phyloP scores from a whole-genome alignment of 92 coral and sea anemone species.

The Pocillopora grandis region DNA sequence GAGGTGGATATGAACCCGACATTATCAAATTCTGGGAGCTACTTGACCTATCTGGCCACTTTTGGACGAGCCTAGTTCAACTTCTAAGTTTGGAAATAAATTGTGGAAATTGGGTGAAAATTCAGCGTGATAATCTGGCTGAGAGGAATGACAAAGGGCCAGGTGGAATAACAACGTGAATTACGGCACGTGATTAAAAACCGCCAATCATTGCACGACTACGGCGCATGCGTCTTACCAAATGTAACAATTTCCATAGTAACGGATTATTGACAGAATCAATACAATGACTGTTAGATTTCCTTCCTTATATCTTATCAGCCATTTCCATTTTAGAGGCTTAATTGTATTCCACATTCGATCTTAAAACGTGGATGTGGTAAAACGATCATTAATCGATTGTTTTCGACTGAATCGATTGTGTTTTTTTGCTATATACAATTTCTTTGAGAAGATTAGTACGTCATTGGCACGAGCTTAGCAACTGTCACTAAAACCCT shows the following conservation, averaged over 20 bases:
- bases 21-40: slow-evolving; percentile 80
- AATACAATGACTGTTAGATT: slow-evolving; percentile 10
- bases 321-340: not conserved
- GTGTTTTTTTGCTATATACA: slow-evolving; percentile 16
- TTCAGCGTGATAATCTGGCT: slow-evolving; percentile 86
- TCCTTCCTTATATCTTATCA: slow-evolving; percentile 2
- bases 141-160: slow-evolving; percentile 90
- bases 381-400: slow-evolving; percentile 45
- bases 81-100: slow-evolving; percentile 90
- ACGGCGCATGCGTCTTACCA: slow-evolving; percentile 67
- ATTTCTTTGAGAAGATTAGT: not conserved
- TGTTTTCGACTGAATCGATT: slow-evolving; percentile 33
- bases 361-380: not conserved
- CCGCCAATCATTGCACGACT: slow-evolving; percentile 67
- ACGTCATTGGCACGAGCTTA: slow-evolving; percentile 32
- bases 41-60: slow-evolving; percentile 59
- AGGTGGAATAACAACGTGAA: slow-evolving; percentile 97
- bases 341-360: not conserved
- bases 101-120: slow-evolving; percentile 90
- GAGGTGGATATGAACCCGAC: slow-evolving; percentile 88
- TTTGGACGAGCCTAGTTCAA: slow-evolving; percentile 73
- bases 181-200: slow-evolving; percentile 72
- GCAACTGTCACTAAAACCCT: slow-evolving; percentile 17
- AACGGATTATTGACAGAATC: slow-evolving; percentile 46
- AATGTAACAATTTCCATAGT: slow-evolving; percentile 30